Percentiles rank a stretch among this genome's conserved stretches.
phyloP scores from a whole-genome alignment of 2,888 invertebrate species.

The Lasioglossum villosulum region DNA sequence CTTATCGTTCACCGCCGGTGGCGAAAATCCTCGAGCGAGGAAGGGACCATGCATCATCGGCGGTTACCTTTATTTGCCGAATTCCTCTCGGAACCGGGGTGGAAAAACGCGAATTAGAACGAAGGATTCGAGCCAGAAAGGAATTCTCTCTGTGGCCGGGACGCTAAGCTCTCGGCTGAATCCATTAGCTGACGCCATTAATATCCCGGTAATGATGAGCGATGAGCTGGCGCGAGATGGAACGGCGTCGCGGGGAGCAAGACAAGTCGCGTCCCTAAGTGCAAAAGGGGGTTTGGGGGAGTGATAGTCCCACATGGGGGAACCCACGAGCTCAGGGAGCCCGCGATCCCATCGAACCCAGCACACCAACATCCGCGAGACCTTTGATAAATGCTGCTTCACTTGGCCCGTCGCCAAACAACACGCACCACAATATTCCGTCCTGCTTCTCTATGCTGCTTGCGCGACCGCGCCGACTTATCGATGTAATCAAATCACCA shows the following conservation, averaged over 20 bases:
- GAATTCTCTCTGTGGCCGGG: conserved; percentile 68
- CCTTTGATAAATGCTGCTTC: conserved; percentile 80
- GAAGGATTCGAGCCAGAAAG: conserved; percentile 34
- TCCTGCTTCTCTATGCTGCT: conserved; percentile 45
- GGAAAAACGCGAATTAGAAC: conserved; percentile 39
- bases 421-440: conserved; percentile 77
- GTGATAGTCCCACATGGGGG: conserved; percentile 10
- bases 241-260: conserved; percentile 48
- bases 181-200: conserved; percentile 82
- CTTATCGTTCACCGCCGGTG: background rate
- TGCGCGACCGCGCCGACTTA: conserved; percentile 56
- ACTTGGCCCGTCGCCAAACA: conserved; percentile 78
- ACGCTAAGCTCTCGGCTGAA: conserved; percentile 75
- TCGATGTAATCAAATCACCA: conserved; percentile 60
- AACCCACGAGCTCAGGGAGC: conserved; percentile 26
- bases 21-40: background rate
- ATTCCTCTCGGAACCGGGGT: conserved; percentile 53
- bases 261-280: conserved; percentile 41
- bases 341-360: conserved; percentile 42
- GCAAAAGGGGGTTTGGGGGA: conserved; percentile 18
- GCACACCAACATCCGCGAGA: conserved; percentile 49
- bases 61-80: conserved; percentile 73
- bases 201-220: conserved; percentile 81
- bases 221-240: conserved; percentile 76
- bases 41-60: conserved; percentile 68